A percentile compares a stretch with the other conserved stretches of the same genome.
Evolutionary conservation across 2,888 invertebrate species (phyloP).

Genomic region (Boloria euphrosyne): DNA sequence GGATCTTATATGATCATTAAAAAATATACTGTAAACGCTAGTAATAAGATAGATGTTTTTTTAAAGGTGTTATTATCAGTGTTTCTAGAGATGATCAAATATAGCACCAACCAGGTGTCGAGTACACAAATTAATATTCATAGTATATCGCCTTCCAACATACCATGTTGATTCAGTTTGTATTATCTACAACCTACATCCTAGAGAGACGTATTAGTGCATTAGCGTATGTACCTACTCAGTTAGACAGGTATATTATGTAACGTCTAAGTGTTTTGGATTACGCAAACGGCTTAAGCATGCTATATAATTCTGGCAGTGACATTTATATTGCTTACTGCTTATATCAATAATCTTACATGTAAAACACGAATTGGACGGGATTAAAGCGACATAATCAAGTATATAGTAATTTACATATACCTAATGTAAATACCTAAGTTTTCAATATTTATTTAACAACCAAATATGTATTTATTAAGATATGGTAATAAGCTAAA

Average conservation of each 20-base stretch:
- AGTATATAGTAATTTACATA: background rate
- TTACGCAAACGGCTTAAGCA: slow-evolving; percentile 24
- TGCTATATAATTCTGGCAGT: slow-evolving; percentile 14
- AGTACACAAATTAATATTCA: slow-evolving; percentile 76
- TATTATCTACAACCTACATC: slow-evolving; percentile 60
- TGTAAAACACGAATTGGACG: slow-evolving; percentile 11
- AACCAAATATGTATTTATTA: too few relatives aligned
- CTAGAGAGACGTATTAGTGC: slow-evolving; percentile 53
- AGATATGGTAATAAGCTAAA: too few relatives aligned
- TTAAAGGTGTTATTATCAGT: background rate
- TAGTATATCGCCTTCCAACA: slow-evolving; percentile 60
- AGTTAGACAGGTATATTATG: slow-evolving; percentile 30
- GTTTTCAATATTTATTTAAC: too few relatives aligned
- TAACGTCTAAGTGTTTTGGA: slow-evolving; percentile 32
- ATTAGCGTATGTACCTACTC: slow-evolving; percentile 33
- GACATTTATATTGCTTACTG: slow-evolving; percentile 8
- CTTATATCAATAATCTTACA: slow-evolving; percentile 8
- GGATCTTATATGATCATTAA: too few relatives aligned
- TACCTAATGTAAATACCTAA: too few relatives aligned
- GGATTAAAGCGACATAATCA: background rate
- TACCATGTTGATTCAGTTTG: slow-evolving; percentile 69
- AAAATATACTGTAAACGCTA: too few relatives aligned
- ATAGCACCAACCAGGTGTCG: slow-evolving; percentile 46
- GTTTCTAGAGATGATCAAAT: background rate
- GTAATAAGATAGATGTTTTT: too few relatives aligned